Evolutionary conservation across 2,888 invertebrate species (phyloP).

Genomic region (Clostera curtula): DNA sequence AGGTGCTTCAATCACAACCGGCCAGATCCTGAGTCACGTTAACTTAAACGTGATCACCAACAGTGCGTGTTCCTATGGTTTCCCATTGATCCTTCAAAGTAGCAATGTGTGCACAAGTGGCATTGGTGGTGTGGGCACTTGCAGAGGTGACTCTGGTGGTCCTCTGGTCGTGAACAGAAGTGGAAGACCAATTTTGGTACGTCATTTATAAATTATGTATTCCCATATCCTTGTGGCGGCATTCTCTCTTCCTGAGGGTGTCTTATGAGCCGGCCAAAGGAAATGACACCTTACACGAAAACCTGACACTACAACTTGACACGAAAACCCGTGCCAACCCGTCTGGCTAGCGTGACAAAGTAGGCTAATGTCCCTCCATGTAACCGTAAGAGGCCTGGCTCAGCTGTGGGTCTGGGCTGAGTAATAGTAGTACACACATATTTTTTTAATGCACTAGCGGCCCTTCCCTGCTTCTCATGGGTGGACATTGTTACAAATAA

Average conservation of each 20-base stretch:
- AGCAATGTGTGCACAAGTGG: constrained; percentile 42
- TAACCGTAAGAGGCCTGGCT: too few species aligned
- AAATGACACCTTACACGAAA: too few species aligned
- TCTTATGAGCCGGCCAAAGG: too few species aligned
- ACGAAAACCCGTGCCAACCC: too few species aligned
- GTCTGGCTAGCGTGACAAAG: too few species aligned
- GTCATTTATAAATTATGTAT: constrained; percentile 2
- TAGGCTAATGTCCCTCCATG: too few species aligned
- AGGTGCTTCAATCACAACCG: constrained; percentile 19
- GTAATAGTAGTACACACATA: too few species aligned
- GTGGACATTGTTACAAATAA: too few species aligned
- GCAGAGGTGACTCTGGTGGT: constrained; percentile 45
- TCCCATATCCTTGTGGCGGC: neutral
- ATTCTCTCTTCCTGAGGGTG: too few species aligned
- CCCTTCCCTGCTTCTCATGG: too few species aligned
- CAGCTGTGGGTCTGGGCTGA: constrained; percentile 1
- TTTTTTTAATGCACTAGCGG: too few species aligned
- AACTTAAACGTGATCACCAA: constrained; percentile 30
- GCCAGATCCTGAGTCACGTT: constrained; percentile 29
- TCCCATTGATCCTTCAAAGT: constrained; percentile 24
- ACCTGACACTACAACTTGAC: too few species aligned
- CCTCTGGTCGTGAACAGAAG: constrained; percentile 28
- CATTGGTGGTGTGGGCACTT: constrained; percentile 25
- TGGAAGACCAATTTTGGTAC: constrained; percentile 26
- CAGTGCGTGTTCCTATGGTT: constrained; percentile 21